These are phyloP conservation scores for Plemyria rubiginata DNA, from an alignment of 2,888 invertebrate genomes.

Conservation along the genomic window DNA sequence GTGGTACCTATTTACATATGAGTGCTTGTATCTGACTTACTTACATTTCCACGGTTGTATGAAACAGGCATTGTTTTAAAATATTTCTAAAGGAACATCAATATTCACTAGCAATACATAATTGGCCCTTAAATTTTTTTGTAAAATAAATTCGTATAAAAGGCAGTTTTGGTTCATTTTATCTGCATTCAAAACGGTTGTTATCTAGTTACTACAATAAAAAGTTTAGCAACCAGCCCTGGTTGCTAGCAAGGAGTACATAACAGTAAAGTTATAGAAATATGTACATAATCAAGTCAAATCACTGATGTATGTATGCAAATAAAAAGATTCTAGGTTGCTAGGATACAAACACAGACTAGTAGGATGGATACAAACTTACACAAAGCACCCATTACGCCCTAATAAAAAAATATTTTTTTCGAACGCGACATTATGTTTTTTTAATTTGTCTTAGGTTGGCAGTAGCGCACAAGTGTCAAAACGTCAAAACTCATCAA, in stretches of 20 bases:
- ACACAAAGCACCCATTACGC: neutral
- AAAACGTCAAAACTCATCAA: slow-evolving; percentile 12
- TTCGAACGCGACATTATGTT: slow-evolving; percentile 20
- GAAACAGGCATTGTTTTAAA: slow-evolving; percentile 74
- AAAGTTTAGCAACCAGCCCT: neutral
- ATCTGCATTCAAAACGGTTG: slow-evolving; percentile 44
- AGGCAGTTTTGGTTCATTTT: slow-evolving; percentile 73
- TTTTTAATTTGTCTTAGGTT: slow-evolving; percentile 6
- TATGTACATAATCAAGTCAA: too few species aligned
- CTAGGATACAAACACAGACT: slow-evolving; percentile 54
- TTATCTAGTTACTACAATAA: slow-evolving; percentile 59
- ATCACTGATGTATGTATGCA: too few species aligned
- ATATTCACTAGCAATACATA: slow-evolving; percentile 16
- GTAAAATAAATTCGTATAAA: slow-evolving; percentile 74
- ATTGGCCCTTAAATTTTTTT: slow-evolving; percentile 70
- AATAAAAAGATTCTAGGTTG: neutral
- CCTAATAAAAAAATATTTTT: slow-evolving; percentile 1
- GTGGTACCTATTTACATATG: slow-evolving; percentile 13
- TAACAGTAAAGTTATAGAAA: too few species aligned
- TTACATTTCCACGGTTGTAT: slow-evolving; percentile 79
- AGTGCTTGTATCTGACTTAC: slow-evolving; percentile 41
- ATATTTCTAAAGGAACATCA: slow-evolving; percentile 45
- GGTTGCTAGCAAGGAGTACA: too few species aligned
- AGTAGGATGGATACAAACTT: slow-evolving; percentile 59
- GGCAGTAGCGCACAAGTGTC: slow-evolving; percentile 29